Conservation (phyloP, 1,140 invertebrate genomes). For the Meteorus sp. region DNA sequence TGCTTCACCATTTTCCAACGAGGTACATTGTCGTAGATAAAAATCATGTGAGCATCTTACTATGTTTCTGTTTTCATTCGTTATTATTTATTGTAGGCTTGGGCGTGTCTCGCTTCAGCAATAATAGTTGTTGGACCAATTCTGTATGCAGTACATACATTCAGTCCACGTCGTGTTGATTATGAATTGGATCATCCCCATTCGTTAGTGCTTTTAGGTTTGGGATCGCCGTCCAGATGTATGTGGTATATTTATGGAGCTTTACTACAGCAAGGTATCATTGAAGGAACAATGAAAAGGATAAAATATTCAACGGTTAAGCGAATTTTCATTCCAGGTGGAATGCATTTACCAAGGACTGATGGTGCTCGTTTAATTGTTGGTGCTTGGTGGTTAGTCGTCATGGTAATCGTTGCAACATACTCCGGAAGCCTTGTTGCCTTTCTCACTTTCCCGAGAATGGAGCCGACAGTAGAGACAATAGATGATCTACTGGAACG, state of each 20-base stretch:
- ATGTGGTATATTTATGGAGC: conserved; percentile 91
- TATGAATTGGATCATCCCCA: conserved; percentile 4
- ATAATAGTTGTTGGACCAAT: conserved; percentile 77
- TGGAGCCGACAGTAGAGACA: conserved; percentile 75
- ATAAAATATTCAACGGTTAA: background rate
- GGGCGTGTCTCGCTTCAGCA: conserved; percentile 74
- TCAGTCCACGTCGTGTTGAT: conserved; percentile 66
- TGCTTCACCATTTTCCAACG: conserved; percentile 78
- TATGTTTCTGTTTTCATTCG: too few species aligned
- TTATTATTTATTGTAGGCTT: conserved; percentile 65
- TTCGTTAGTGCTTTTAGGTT: conserved; percentile 26
- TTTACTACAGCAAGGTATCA: conserved; percentile 82
- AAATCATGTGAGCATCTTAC: background rate
- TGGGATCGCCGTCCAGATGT: conserved; percentile 65
- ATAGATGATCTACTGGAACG: conserved; percentile 71
- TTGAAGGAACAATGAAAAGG: background rate
- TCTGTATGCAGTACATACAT: conserved; percentile 74
- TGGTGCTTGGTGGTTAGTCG: conserved; percentile 91
- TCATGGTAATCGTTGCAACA: conserved; percentile 86
- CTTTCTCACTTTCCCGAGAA: conserved; percentile 89
- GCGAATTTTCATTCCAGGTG: conserved; percentile 64
- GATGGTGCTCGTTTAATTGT: conserved; percentile 87
- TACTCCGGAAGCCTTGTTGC: conserved; percentile 93
- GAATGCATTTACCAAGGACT: conserved; percentile 79
- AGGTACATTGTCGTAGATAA: conserved; percentile 60